phyloP scores from a whole-genome alignment of 2,113 vertebrate genomes.

The Fregetta grallaria region DNA sequence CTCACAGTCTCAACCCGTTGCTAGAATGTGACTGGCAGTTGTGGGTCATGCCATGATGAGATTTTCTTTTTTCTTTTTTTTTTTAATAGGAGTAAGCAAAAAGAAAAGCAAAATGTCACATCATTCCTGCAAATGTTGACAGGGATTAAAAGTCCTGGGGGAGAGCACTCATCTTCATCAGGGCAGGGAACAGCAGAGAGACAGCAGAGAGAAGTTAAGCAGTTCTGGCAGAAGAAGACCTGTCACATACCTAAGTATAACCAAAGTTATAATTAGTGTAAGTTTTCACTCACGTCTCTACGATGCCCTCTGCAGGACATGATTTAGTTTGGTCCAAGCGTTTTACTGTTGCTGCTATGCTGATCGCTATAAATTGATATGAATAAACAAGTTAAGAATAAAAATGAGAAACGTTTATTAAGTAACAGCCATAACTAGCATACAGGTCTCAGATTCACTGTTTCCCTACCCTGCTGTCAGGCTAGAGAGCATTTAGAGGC shows the following conservation, averaged over 20 bases:
- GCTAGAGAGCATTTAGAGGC: not conserved
- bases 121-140: not conserved
- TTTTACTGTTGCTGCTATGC: not conserved
- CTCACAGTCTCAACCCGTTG: not conserved
- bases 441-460: not conserved
- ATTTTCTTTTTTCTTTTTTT: not conserved
- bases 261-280: not conserved
- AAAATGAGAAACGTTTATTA: not conserved
- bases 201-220: not conserved
- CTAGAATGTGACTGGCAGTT: not conserved
- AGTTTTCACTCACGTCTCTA: not conserved
- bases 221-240: not conserved
- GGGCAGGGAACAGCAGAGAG: not conserved
- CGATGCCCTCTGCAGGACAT: not conserved
- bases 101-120: not conserved
- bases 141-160: not conserved
- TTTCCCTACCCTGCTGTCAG: not conserved
- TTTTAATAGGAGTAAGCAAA: not conserved
- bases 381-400: not conserved
- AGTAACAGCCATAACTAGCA: not conserved
- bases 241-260: no score
- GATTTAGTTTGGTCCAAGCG: not conserved
- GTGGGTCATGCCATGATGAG: not conserved
- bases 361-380: not conserved
- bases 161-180: not conserved